phyloP scores from a whole-genome alignment of 2,888 invertebrate genomes.

The Torymus auratus region DNA sequence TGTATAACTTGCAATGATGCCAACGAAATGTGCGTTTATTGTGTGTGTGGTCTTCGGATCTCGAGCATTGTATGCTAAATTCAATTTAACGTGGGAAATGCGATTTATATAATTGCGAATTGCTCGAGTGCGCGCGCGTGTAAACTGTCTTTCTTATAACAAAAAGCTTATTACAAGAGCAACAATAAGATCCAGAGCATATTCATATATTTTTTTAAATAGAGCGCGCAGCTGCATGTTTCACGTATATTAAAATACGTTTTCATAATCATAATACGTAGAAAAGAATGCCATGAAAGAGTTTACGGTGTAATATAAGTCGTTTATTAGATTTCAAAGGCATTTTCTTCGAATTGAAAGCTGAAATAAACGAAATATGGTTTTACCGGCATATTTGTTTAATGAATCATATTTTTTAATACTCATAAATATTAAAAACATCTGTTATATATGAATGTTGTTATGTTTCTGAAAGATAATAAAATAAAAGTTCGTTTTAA shows the following conservation, averaged over 20 bases:
- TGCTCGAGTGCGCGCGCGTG: not conserved
- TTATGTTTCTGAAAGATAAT: no score
- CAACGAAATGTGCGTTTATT: conserved; percentile 2
- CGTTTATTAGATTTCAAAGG: not conserved
- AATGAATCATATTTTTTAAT: not conserved
- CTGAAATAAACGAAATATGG: no score
- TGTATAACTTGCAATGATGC: not conserved
- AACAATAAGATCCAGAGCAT: not conserved
- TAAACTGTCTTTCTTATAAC: not conserved
- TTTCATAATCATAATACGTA: no score
- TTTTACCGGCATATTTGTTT: no score
- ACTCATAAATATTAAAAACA: not conserved
- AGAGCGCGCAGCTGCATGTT: no score
- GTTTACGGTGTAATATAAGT: no score
- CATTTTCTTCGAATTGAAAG: not conserved
- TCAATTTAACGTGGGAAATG: conserved; percentile 45
- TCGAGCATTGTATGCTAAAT: conserved; percentile 39
- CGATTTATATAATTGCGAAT: conserved; percentile 41
- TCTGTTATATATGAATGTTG: no score
- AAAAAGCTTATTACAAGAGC: conserved; percentile 1
- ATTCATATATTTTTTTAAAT: no score
- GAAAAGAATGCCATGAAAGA: no score
- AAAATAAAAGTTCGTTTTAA: no score
- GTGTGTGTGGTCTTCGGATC: conserved; percentile 17
- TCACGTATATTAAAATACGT: no score